Percentiles rank a stretch among this genome's conserved stretches.
These are phyloP conservation scores for Oegoconia quadripuncta DNA, from an alignment of 2,888 invertebrate species.

Conservation along the genomic window DNA sequence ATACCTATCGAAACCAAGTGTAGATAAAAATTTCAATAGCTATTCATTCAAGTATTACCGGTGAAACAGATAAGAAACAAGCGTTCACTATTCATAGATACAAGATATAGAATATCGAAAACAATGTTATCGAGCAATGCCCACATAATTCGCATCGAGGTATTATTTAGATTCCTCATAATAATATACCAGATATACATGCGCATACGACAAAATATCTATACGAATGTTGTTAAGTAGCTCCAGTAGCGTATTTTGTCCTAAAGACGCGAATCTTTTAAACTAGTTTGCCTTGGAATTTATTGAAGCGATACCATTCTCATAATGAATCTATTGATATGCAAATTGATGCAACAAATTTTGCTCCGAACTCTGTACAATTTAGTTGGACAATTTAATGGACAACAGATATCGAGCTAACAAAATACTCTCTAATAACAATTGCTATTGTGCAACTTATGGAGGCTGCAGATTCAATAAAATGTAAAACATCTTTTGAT, in stretches of 20 bases:
- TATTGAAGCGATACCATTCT: slow-evolving; percentile 42
- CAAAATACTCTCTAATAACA: neutral
- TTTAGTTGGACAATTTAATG: slow-evolving; percentile 35
- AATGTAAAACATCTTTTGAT: slow-evolving; percentile 3
- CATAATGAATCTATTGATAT: slow-evolving; percentile 57
- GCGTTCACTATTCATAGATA: slow-evolving; percentile 11
- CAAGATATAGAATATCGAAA: slow-evolving; percentile 20
- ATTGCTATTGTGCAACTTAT: slow-evolving; percentile 1
- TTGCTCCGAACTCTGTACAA: slow-evolving; percentile 42
- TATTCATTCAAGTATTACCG: slow-evolving; percentile 37
- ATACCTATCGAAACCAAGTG: slow-evolving; percentile 32
- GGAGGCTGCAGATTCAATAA: neutral
- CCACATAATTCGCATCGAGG: slow-evolving; percentile 13
- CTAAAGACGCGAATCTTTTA: neutral
- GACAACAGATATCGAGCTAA: slow-evolving; percentile 1
- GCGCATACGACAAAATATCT: no score
- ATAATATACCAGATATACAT: no score
- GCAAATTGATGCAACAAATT: slow-evolving; percentile 58
- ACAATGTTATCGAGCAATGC: slow-evolving; percentile 39
- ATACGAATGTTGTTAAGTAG: no score
- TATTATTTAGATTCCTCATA: slow-evolving; percentile 3
- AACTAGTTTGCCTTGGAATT: slow-evolving; percentile 54
- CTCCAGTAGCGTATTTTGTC: no score
- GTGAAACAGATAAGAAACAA: slow-evolving; percentile 32
- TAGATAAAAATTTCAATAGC: slow-evolving; percentile 44